Base-by-base conservation (phyloP, 1,140 invertebrate species). In the Leucophenga varia region DNA sequence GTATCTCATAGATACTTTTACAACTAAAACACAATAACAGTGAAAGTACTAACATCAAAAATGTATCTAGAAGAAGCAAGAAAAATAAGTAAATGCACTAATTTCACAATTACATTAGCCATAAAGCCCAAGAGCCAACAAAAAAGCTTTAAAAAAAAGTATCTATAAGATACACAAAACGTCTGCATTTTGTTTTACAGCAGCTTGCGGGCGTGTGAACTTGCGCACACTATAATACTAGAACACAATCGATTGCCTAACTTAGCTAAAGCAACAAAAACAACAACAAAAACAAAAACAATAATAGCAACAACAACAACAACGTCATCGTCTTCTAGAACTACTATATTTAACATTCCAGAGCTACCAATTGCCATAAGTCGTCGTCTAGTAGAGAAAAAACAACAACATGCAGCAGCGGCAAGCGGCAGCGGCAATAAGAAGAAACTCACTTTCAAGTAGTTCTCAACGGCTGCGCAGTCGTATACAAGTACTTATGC, bases 161-260 rank as follows among this genome's bases (percentile, higher is more conserved):
- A 53, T 40, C 51, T 41, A 37, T 44, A 43, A 52, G 53, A 43
- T 47, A 37, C 43, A 52, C n/a, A n/a, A n/a, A n/a, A n/a, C n/a
- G n/a, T 43, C 48, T 47, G 35, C 49, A 14, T 28, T 25, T 32
- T 21, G 0, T 31, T n/a, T n/a, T n/a, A n/a, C n/a, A n/a, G n/a
- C n/a, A n/a, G 53, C 60, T 51, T 14, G 60, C 55, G 55, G 60
- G 57, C 60, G 60, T 63, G 60, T 63, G 60, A 63, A 63, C 52
- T 52, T 47, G 49, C 34, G 30, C 25, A 17, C n/a, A n/a, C n/a
- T n/a, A n/a, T n/a, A n/a, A n/a, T n/a, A n/a, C n/a, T n/a, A 17
- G 13, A 32, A 34, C n/a, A n/a, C n/a, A n/a, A n/a, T n/a, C n/a
- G 22, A 25, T 25, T 25, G 22, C 22, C 22, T 25, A 25, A 36